Conservation (phyloP, 1,140 invertebrate genomes). For the Sarcophaga peregrina region DNA sequence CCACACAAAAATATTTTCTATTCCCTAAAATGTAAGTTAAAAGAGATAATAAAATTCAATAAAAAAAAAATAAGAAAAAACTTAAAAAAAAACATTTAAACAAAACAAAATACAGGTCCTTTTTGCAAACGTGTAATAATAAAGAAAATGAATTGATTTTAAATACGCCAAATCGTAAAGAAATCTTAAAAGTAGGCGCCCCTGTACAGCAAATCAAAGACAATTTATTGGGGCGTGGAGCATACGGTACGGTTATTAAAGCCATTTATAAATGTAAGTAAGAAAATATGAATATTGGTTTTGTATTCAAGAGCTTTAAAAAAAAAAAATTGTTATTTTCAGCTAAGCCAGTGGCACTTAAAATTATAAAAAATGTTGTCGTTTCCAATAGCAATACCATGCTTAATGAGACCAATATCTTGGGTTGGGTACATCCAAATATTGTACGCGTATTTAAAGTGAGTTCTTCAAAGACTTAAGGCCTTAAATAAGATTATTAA, state of each 20-base stretch:
- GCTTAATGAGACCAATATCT: slow-evolving; percentile 69
- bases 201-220: slow-evolving; percentile 47
- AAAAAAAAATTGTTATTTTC: not conserved
- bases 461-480: slow-evolving; percentile 47
- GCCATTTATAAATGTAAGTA: slow-evolving; percentile 70
- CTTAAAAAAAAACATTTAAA: not conserved
- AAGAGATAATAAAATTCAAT: not conserved
- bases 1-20: too few relatives aligned
- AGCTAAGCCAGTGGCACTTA: slow-evolving; percentile 70
- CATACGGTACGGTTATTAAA: slow-evolving; percentile 72
- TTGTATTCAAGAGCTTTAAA: too few relatives aligned
- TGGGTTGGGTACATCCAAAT: slow-evolving; percentile 70
- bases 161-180: slow-evolving; percentile 59
- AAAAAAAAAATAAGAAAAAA: not conserved
- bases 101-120: slow-evolving; percentile 45
- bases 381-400: slow-evolving; percentile 58
- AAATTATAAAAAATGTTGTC: slow-evolving; percentile 68
- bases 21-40: too few relatives aligned
- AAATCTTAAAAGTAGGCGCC: slow-evolving; percentile 55
- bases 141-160: slow-evolving; percentile 53
- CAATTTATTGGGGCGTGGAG: slow-evolving; percentile 69
- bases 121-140: slow-evolving; percentile 36
- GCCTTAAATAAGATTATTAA: too few relatives aligned
- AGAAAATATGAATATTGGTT: too few relatives aligned
- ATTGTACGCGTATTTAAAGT: slow-evolving; percentile 69